Percentiles rank a stretch among this genome's conserved stretches.
Evolutionary conservation across 2,113 vertebrate genomes (phyloP).

Genomic region (Brachypteracias leptosomus): DNA sequence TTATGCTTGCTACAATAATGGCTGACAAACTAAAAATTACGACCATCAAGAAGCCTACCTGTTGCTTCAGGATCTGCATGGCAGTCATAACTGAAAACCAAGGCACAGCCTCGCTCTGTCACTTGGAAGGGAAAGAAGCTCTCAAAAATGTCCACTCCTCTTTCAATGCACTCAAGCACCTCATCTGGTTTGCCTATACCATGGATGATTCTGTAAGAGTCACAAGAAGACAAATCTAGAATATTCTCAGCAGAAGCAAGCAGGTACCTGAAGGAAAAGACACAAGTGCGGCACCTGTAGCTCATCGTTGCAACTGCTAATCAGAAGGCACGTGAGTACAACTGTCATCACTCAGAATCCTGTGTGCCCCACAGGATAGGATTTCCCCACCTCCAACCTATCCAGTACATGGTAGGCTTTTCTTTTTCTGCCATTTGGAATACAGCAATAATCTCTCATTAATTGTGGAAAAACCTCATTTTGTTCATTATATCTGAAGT

Average conservation of each 20-base stretch:
- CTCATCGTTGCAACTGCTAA: not conserved
- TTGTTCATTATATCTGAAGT: not conserved
- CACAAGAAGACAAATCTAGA: not conserved
- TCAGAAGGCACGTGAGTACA: not conserved
- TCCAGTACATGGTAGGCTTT: not conserved
- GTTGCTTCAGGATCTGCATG: constrained; percentile 78
- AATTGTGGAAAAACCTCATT: not conserved
- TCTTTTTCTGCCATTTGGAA: not conserved
- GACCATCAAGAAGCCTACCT: constrained; percentile 74
- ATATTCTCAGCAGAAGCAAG: not conserved
- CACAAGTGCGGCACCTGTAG: accelerated
- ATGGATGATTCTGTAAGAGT: constrained; percentile 82
- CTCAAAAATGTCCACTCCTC: constrained; percentile 95
- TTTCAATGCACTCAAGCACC: constrained; percentile 87
- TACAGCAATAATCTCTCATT: not conserved
- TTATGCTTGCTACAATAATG: not conserved
- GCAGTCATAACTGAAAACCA: constrained; percentile 82
- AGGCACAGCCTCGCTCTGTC: constrained; percentile 90
- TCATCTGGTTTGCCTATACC: constrained; percentile 91
- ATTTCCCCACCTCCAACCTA: not conserved
- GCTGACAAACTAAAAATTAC: not conserved
- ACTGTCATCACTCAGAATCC: not conserved
- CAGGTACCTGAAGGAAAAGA: not conserved
- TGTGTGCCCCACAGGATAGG: accelerated
- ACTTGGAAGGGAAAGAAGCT: constrained; percentile 92